phyloP scores from a whole-genome alignment of 1,140 invertebrate genomes.

The Aphis craccivora region DNA sequence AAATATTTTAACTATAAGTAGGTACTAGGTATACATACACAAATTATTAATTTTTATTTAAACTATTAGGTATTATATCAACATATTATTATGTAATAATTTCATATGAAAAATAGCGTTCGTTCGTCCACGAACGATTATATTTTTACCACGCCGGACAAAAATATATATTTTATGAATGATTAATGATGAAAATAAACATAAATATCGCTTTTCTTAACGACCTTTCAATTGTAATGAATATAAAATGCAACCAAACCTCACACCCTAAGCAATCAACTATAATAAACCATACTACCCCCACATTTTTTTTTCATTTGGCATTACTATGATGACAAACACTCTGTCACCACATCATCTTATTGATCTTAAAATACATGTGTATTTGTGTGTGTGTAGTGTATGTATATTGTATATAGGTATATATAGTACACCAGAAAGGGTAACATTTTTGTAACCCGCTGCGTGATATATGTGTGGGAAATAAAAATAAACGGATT shows the following conservation, averaged over 20 bases:
- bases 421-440: background rate
- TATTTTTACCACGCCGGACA: conserved; percentile 34
- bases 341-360: conserved; percentile 30
- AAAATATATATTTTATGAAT: background rate
- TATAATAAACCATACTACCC: conserved; percentile 31
- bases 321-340: conserved; percentile 39
- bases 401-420: background rate
- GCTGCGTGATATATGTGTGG: background rate
- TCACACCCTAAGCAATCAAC: conserved; percentile 46
- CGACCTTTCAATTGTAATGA: conserved; percentile 48
- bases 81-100: background rate
- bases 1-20: background rate
- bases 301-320: conserved; percentile 11
- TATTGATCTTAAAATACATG: conserved; percentile 43
- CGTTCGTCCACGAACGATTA: background rate
- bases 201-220: conserved; percentile 45
- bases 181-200: conserved; percentile 37
- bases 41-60: background rate
- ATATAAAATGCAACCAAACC: conserved; percentile 42
- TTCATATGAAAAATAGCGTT: background rate
- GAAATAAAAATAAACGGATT: background rate
- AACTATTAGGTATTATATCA: background rate
- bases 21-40: background rate
- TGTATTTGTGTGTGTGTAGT: background rate
- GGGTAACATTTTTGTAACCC: background rate